Evolutionary conservation across 2,797 vertebrate species (phyloP).

Genomic region (Babyrousa celebensis): DNA sequence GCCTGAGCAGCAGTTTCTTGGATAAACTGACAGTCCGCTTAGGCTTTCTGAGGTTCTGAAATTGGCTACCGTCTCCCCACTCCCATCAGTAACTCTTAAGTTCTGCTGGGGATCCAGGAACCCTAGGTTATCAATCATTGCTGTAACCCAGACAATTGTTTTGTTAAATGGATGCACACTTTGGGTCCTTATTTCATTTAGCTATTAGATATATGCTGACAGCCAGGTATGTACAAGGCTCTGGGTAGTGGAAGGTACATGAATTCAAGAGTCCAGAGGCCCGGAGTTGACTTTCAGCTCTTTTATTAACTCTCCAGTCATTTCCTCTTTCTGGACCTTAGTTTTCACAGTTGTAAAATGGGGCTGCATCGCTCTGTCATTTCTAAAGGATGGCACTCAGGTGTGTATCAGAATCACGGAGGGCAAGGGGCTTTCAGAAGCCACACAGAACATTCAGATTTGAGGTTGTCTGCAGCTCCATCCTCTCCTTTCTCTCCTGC

Average conservation of each 20-base stretch:
- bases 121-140: not conserved
- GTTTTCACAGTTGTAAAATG: constrained; percentile 36
- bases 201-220: constrained; percentile 47
- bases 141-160: not conserved
- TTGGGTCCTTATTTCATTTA: not conserved
- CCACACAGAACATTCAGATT: not conserved
- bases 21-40: not conserved
- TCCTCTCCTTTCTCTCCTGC: not conserved
- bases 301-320: not conserved
- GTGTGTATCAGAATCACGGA: not conserved
- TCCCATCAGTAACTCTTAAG: not conserved
- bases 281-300: not conserved
- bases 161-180: not conserved
- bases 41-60: not conserved
- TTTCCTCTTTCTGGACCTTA: not conserved
- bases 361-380: not conserved
- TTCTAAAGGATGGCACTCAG: too few relatives aligned
- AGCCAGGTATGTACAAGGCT: not conserved
- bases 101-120: not conserved
- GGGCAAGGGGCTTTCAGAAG: not conserved
- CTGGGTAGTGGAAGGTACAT: not conserved
- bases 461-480: not conserved
- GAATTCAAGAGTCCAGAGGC: not conserved
- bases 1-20: not conserved
- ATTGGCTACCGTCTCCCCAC: not conserved